Evolutionary conservation across 2,113 vertebrate genomes (phyloP).

Genomic region (Cricetomys ansorgei): DNA sequence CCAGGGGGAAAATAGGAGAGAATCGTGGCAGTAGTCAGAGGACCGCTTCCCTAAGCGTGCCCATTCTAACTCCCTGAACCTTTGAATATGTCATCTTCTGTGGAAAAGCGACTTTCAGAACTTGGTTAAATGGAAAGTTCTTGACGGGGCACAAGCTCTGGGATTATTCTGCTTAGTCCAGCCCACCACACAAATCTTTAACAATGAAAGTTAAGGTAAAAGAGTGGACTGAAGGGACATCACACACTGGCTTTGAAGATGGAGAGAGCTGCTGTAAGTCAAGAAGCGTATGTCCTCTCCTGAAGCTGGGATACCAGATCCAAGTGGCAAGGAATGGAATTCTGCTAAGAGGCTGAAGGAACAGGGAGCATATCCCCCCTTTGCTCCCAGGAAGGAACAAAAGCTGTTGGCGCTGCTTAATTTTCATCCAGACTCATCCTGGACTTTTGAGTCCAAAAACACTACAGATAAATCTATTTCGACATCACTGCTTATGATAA

Average conservation of each 20-base stretch:
- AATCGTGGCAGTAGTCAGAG: too few species aligned
- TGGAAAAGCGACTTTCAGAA: not conserved
- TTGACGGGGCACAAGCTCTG: too few species aligned
- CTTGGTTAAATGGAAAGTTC: not conserved
- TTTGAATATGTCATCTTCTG: fast-evolving
- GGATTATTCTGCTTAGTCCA: not conserved
- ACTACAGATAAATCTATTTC: not conserved
- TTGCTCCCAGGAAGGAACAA: not conserved
- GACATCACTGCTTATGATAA: fast-evolving
- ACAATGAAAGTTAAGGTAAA: not conserved
- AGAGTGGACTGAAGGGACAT: not conserved
- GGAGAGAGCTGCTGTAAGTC: not conserved
- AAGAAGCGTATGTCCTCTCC: not conserved
- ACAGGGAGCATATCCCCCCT: fast-evolving
- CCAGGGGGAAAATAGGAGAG: not conserved
- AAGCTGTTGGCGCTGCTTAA: not conserved
- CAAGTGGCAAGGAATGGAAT: not conserved
- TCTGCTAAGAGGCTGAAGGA: not conserved
- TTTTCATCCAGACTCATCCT: not conserved
- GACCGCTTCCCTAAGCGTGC: fast-evolving
- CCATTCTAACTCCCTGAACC: not conserved
- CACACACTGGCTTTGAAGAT: not conserved
- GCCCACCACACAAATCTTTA: fast-evolving
- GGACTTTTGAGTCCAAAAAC: not conserved
- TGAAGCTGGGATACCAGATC: not conserved